Evolutionary conservation across 2,113 vertebrate genomes (phyloP), one percentile per base, ranked within the genome.

Genomic region (Albula glossodonta): DNA sequence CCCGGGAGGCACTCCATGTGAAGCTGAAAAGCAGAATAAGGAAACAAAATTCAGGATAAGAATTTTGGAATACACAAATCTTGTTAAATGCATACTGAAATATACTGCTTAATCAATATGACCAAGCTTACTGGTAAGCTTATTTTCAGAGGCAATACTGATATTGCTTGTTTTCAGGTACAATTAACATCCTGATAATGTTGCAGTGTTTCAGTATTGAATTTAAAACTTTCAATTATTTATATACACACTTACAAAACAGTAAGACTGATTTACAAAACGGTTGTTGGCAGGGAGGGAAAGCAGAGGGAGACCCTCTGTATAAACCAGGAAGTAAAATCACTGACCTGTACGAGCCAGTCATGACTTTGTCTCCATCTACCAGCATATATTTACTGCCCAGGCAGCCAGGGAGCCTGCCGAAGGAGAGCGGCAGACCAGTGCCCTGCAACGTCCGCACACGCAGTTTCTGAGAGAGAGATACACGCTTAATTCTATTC

Each of bases 331-430:
- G 53, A 74, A n/a, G 83, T 2, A 56, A 12, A n/a, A 12, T 78
- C 12, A 0, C 91, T 90, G 85, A 96, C 95, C 95, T 99, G 94
- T 97, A 99, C 0, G 98, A 97, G 57, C 98, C 98, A 15, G 97
- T 98, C 87, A 96, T 92, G 10, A 98, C 97, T 92, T 98, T 98
- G 77, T 99, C 97, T 81, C 97, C 97, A 83, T 99, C 98, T 2
- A 99, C 95, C 94, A 99, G 95, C 92, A 99, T 96, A 95, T 99
- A 99, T 84, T 95, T 97, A 9, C 95, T 96, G 78, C 95, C 93
- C 87, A 99, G 4, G 0, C 94, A 95, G 48, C 98, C 98, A 66
- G 92, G 96, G 53, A 99, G 92, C 88, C 94, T 97, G 19, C 98
- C 98, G 50, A 92, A 91, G 6, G 96, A 95, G 95, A 97, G 90